phyloP scores from a whole-genome alignment of 2,797 vertebrate species.

The Centropyge bicolor region DNA sequence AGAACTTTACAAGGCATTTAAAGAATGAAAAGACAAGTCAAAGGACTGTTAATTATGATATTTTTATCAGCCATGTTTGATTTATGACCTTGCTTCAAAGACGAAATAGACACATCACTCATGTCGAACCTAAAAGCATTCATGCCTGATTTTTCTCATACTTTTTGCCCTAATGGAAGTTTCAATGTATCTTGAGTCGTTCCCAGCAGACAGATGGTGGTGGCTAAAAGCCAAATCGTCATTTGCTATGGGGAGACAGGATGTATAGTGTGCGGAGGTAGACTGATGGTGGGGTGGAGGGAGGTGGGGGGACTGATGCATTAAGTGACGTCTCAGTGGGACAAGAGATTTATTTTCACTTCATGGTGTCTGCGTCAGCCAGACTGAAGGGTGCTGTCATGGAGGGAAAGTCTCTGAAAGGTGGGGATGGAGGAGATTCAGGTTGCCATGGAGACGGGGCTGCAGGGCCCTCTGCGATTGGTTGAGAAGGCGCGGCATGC shows the following conservation, averaged over 20 bases:
- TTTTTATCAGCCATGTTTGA: constrained; percentile 1
- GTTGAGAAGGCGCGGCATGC: constrained; percentile 49
- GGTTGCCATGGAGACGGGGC: constrained; percentile 76
- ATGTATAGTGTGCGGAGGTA: constrained; percentile 17
- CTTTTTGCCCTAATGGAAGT: background rate
- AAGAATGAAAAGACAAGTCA: background rate
- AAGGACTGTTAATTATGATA: background rate
- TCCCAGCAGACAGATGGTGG: constrained; percentile 33
- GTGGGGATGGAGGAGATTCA: constrained; percentile 15
- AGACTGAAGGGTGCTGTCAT: constrained; percentile 6
- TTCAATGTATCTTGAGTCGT: background rate
- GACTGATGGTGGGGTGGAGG: constrained; percentile 6
- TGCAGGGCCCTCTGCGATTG: constrained; percentile 52
- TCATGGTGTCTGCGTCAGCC: constrained; percentile 29
- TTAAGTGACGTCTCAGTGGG: constrained; percentile 7
- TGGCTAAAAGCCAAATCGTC: constrained; percentile 45
- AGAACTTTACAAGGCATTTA: background rate
- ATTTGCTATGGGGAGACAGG: constrained; percentile 13
- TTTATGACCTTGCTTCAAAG: constrained; percentile 5
- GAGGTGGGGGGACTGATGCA: background rate
- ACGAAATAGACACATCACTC: background rate
- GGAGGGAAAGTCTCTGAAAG: constrained; percentile 50
- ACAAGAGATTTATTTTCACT: constrained; percentile 15
- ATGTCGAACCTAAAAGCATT: background rate
- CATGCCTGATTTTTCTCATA: background rate